Conservation (phyloP, 2,797 vertebrate species). For the Mormyrus hasselquistii region DNA sequence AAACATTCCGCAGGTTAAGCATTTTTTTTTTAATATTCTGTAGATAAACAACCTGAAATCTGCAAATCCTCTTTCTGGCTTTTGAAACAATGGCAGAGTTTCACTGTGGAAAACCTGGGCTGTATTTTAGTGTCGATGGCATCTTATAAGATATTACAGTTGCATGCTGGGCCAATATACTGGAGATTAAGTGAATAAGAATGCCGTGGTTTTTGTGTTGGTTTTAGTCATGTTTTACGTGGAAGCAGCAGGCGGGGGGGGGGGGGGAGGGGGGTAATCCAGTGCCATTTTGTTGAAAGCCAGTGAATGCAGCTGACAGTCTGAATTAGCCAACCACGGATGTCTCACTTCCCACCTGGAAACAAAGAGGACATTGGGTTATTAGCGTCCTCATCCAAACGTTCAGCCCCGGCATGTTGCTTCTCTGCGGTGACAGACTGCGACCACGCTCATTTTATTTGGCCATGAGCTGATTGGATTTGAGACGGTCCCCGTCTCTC, state of each 20-base stretch:
- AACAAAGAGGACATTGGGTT: conserved; percentile 28
- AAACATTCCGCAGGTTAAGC: background rate
- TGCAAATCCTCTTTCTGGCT: background rate
- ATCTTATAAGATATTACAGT: background rate
- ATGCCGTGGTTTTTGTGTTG: background rate
- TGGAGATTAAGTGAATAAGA: background rate
- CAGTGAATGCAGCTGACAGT: background rate
- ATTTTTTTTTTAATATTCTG: background rate
- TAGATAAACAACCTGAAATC: background rate
- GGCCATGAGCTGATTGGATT: conserved; percentile 65
- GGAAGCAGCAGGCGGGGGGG: background rate
- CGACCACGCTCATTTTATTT: conserved; percentile 61
- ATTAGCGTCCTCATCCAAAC: conserved; percentile 36
- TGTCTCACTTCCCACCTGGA: background rate
- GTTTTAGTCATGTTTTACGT: background rate
- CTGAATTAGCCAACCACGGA: background rate
- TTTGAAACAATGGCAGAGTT: background rate
- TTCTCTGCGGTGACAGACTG: conserved; percentile 48
- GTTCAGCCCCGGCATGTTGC: conserved; percentile 28
- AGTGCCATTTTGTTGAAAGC: background rate
- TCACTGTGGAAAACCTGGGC: background rate
- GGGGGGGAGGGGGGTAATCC: background rate
- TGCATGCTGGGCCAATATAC: background rate
- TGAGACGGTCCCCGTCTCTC: conserved; percentile 49
- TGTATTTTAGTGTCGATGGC: background rate